Percentiles rank a stretch among this genome's conserved stretches.
phyloP scores from a whole-genome alignment of 2,113 vertebrate species.

The Caretta caretta region DNA sequence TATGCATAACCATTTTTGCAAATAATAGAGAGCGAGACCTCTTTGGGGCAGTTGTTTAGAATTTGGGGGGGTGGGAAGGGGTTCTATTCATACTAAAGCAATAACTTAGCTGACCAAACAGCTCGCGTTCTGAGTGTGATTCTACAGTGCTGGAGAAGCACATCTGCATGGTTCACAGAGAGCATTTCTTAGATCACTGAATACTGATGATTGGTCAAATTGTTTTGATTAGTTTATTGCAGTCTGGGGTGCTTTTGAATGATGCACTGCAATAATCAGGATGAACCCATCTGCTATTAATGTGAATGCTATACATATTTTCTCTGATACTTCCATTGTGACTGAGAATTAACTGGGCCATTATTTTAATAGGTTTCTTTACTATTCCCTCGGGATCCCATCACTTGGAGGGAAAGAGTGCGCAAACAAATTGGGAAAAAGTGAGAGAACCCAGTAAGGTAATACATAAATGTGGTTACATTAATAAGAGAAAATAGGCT shows the following conservation, averaged over 20 bases:
- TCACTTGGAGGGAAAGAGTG: background rate
- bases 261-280: constrained; percentile 6
- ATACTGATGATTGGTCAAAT: background rate
- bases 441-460: background rate
- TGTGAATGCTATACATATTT: background rate
- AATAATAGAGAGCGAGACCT: background rate
- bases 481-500: constrained; percentile 3
- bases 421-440: constrained; percentile 12
- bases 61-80: background rate
- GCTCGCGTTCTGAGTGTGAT: constrained; percentile 33
- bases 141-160: constrained; percentile 2
- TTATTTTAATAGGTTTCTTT: constrained; percentile 26
- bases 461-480: constrained; percentile 19
- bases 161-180: background rate
- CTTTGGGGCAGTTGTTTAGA: background rate
- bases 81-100: background rate
- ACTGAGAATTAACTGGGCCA: background rate
- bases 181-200: background rate
- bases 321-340: constrained; percentile 17
- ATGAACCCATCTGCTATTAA: constrained; percentile 30
- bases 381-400: background rate
- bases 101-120: background rate
- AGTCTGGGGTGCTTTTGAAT: constrained; percentile 11
- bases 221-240: constrained; percentile 23
- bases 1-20: background rate